These are phyloP conservation scores for Tetraneura akinire DNA, from an alignment of 1,140 invertebrate genomes.

Conservation along the genomic window DNA sequence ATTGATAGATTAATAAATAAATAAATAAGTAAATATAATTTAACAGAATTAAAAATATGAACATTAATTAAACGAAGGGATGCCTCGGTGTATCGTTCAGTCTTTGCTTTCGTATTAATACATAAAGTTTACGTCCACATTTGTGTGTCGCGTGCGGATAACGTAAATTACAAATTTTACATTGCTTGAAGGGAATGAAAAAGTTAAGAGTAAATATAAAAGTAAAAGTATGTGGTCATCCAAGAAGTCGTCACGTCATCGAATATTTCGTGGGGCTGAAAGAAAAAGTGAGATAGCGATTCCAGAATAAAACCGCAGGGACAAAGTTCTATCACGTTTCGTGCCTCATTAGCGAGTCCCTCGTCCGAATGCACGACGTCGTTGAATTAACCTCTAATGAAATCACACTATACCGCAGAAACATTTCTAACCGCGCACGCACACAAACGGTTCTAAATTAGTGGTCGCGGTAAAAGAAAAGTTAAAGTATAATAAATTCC, in stretches of 20 bases:
- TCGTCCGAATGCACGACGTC: neutral
- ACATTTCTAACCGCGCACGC: neutral
- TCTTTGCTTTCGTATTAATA: no score
- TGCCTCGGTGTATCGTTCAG: no score
- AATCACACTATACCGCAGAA: neutral
- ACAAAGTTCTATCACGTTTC: constrained; percentile 33
- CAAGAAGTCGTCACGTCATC: constrained; percentile 1
- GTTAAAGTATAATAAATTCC: no score
- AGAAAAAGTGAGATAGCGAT: no score
- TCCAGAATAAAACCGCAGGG: neutral
- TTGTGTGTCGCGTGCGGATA: no score
- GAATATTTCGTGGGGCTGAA: neutral
- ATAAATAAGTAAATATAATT: no score
- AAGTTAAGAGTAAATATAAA: neutral
- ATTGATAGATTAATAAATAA: no score
- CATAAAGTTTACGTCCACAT: no score
- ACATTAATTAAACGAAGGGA: no score
- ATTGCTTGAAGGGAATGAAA: no score
- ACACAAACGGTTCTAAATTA: neutral
- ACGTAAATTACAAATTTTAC: no score
- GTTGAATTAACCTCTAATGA: constrained; percentile 29
- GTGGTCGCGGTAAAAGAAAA: neutral
- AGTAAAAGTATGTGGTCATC: neutral
- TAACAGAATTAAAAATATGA: no score
- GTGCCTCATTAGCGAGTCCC: constrained; percentile 19